Evolutionary conservation across 2,797 vertebrate genomes (phyloP), one percentile per base, ranked within the genome.

Genomic region (Chaunax sp.): DNA sequence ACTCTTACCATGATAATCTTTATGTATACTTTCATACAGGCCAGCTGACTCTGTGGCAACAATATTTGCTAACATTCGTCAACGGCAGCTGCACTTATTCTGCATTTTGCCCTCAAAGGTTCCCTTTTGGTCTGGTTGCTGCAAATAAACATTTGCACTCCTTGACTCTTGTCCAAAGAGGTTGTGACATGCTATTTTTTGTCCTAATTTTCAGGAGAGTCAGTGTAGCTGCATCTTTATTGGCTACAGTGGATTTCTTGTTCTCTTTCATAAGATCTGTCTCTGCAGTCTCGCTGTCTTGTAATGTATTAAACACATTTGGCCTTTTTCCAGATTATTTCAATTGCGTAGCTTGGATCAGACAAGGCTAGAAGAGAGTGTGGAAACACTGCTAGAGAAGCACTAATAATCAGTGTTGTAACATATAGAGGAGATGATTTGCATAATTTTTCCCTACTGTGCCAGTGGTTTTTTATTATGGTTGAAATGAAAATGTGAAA

Each of bases 41-140:
- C 40, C 35, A 60, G 22, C 69, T 72, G 66, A 74, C 44, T 84
- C 43, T 73, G 75, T 76, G 56, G 77, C 58, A 85, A 74, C n/a
- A n/a, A n/a, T n/a, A n/a, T n/a, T n/a, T n/a, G n/a, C n/a, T 53
- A 58, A 44, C 74, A 26, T 68, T 82, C 64, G 61, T 49, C 11
- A 20, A 51, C 52, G 37, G 25, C 20, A 2, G 52, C 70, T 33
- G 40, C 40, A 77, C 50, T 47, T 70, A 71, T 68, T 70, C 64
- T 89, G 86, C 81, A 90, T 89, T 91, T 90, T 90, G 89, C 82
- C 87, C 89, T 81, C 37, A 15, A 56, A 53, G 49, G 30, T 69
- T 74, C 18, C 14, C 13, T 2, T 16, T 69, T 70, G 77, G 69
- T 64, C 57, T 54, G 59, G 58, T 54, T 65, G 68, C 46, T 80